These are phyloP conservation scores for Brachionus paranguensis DNA, from an alignment of 1,140 invertebrate genomes.

Conservation along the genomic window DNA sequence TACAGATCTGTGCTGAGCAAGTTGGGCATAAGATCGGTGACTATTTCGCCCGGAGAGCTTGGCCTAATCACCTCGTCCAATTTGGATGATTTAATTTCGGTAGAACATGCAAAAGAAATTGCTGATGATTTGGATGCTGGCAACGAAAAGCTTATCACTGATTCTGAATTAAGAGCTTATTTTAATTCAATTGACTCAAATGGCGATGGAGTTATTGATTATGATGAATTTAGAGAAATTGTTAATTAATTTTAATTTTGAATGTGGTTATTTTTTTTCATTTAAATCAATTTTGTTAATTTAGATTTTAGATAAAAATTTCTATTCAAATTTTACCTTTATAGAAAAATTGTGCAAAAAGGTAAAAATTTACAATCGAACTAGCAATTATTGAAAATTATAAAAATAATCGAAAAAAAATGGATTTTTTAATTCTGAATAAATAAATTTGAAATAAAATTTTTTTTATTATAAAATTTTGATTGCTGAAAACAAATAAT, in stretches of 20 bases:
- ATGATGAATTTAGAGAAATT: neutral
- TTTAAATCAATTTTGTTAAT: neutral
- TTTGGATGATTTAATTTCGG: neutral
- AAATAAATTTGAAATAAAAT: too few relatives aligned
- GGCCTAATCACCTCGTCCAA: neutral
- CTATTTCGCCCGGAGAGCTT: neutral
- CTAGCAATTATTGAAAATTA: too few relatives aligned
- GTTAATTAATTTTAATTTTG: neutral
- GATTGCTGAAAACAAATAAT: too few relatives aligned
- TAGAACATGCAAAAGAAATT: neutral
- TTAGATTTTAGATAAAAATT: neutral
- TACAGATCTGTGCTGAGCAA: neutral
- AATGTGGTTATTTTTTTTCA: neutral
- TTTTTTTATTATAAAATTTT: too few relatives aligned
- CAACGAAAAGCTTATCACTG: neutral
- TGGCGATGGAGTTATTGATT: neutral
- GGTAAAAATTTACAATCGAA: too few relatives aligned
- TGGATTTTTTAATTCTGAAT: too few relatives aligned
- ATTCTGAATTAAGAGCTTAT: neutral
- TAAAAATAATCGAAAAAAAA: too few relatives aligned
- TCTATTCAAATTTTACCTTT: neutral
- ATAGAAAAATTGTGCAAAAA: too few relatives aligned
- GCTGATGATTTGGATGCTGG: neutral
- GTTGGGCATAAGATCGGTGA: neutral
- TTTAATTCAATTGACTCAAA: conserved; percentile 15